Conservation (phyloP, 2,797 vertebrate species). For the Thripadectes ignobilis region DNA sequence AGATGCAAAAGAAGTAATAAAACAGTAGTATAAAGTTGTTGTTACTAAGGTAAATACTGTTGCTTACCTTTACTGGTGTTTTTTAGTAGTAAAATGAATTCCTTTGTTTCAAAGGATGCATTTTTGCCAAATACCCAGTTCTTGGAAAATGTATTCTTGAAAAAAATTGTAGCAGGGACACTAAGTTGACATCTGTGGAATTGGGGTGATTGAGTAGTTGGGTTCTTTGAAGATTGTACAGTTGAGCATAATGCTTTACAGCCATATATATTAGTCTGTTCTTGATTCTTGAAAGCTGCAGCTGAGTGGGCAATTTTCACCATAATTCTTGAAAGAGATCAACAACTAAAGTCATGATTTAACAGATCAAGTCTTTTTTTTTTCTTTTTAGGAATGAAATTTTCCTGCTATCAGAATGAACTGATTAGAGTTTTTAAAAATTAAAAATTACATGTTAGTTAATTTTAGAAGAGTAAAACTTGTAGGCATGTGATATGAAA, state of each 20-base stretch:
- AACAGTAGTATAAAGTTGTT: not conserved
- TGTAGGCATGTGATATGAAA: not conserved
- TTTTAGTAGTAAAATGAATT: not conserved
- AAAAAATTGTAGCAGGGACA: not conserved
- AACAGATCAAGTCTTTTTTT: not conserved
- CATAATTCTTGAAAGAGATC: not conserved
- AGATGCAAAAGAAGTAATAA: not conserved
- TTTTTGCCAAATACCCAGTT: not conserved
- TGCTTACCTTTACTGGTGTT: rapidly evolving
- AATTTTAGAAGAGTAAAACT: not conserved
- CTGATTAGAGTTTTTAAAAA: not conserved
- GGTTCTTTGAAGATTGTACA: not conserved
- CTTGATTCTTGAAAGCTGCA: not conserved
- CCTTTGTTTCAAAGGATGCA: not conserved
- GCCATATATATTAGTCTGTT: not conserved
- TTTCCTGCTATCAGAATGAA: not conserved
- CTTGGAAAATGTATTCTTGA: rapidly evolving
- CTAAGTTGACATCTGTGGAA: not conserved
- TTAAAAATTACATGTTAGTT: not conserved
- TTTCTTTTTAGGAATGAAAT: not conserved
- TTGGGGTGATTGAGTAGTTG: not conserved
- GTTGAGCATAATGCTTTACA: not conserved
- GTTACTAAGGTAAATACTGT: not conserved
- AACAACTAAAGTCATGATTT: not conserved
- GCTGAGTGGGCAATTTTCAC: not conserved